Percentiles rank a stretch among this genome's conserved stretches.
Conservation (phyloP, 1,140 invertebrate genomes). For the Saxidomus purpurata region DNA sequence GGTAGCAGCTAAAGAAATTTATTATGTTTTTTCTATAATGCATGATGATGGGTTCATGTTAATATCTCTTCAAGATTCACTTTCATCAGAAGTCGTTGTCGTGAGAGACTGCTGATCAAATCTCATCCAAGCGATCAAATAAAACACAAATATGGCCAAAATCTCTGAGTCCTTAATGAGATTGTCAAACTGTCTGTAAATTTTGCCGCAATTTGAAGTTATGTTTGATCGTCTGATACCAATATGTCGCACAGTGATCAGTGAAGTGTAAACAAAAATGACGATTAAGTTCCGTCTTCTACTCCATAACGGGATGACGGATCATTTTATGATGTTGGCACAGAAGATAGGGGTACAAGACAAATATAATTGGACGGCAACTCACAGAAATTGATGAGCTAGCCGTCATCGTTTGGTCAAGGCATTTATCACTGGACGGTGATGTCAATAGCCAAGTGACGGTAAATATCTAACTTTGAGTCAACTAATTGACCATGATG, state of each 20-base stretch:
- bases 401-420: conserved; percentile 63
- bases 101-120: background rate
- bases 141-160: conserved; percentile 68
- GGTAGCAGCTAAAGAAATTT: no score
- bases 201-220: conserved; percentile 46
- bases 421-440: conserved; percentile 49
- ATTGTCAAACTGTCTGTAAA: conserved; percentile 67
- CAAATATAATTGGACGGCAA: conserved; percentile 66
- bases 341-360: conserved; percentile 50
- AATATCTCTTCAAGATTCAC: background rate
- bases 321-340: conserved; percentile 63
- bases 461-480: conserved; percentile 51
- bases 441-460: conserved; percentile 58
- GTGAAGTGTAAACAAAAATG: conserved; percentile 58
- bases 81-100: conserved; percentile 2
- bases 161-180: conserved; percentile 55
- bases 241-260: conserved; percentile 63
- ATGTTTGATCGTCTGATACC: conserved; percentile 62
- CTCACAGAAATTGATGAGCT: conserved; percentile 50
- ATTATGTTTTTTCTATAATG: no score
- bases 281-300: conserved; percentile 54
- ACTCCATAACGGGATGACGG: conserved; percentile 51
- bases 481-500: conserved; percentile 39
- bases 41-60: no score
- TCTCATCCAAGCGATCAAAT: conserved; percentile 39